Percentiles rank a stretch among this genome's conserved stretches.
Evolutionary conservation across 2,113 vertebrate genomes (phyloP).

Genomic region (Semicossyphus pulcher): DNA sequence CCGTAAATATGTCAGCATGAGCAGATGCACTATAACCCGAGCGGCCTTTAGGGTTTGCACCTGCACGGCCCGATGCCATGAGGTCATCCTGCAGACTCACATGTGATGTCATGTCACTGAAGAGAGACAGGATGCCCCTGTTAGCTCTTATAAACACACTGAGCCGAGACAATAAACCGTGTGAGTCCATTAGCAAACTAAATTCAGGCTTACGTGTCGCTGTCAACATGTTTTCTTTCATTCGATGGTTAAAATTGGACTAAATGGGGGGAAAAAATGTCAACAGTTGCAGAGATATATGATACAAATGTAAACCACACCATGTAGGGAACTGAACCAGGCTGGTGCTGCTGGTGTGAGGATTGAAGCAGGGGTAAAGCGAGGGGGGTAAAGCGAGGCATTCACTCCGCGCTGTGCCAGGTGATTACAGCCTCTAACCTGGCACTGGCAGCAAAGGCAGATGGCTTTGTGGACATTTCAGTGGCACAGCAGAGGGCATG

Average conservation of each 20-base stretch:
- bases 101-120: conserved; percentile 39
- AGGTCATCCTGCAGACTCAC: conserved; percentile 61
- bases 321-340: conserved; percentile 24
- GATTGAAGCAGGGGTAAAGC: not conserved
- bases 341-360: not conserved
- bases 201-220: not conserved
- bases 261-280: not conserved
- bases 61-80: conserved; percentile 50
- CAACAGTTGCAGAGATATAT: not conserved
- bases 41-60: conserved; percentile 66
- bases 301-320: conserved; percentile 48
- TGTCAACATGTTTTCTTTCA: conserved; percentile 6
- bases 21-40: conserved; percentile 41
- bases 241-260: not conserved
- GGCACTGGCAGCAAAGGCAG: conserved; percentile 34
- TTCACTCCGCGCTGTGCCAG: conserved; percentile 33
- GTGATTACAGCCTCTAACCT: conserved; percentile 49
- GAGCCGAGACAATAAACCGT: conserved; percentile 30
- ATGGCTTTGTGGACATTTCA: conserved; percentile 33
- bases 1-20: conserved; percentile 74
- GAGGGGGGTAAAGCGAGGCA: conserved; percentile 1
- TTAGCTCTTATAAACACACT: conserved; percentile 44
- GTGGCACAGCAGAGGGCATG: conserved; percentile 43
- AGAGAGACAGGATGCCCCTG: conserved; percentile 29
- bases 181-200: conserved; percentile 22